These are phyloP conservation scores for Hypsibius dujardini DNA, from an alignment of 1,140 invertebrate genomes.

Conservation along the genomic window DNA sequence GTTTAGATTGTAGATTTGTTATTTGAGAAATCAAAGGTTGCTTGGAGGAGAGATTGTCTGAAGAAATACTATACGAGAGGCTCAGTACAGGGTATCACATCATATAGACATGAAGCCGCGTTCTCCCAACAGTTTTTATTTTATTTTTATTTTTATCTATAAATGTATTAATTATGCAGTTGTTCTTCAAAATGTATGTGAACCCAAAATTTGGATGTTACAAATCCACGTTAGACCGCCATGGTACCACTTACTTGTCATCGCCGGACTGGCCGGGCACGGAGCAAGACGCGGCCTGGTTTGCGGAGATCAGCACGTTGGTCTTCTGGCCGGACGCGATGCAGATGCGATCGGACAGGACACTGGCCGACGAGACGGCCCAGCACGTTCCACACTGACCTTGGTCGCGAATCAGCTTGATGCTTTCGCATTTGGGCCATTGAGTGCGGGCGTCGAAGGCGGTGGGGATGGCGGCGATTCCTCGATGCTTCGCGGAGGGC, in stretches of 20 bases:
- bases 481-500: neutral
- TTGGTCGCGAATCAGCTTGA: neutral
- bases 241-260: neutral
- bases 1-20: no score
- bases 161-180: no score
- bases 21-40: no score
- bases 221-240: neutral
- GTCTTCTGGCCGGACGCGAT: neutral
- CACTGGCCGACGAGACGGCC: neutral
- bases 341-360: slow-evolving; percentile 1
- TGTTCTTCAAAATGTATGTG: no score
- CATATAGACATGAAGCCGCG: no score
- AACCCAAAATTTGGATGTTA: no score
- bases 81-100: no score
- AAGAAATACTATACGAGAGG: no score
- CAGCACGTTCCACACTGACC: neutral
- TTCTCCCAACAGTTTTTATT: no score
- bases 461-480: neutral
- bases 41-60: no score
- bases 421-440: neutral
- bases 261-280: neutral
- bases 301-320: neutral
- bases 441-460: neutral
- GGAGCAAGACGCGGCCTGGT: neutral
- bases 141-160: no score